Evolutionary conservation across 2,113 vertebrate species (phyloP).

Genomic region (Dunckerocampus dactyliophorus): DNA sequence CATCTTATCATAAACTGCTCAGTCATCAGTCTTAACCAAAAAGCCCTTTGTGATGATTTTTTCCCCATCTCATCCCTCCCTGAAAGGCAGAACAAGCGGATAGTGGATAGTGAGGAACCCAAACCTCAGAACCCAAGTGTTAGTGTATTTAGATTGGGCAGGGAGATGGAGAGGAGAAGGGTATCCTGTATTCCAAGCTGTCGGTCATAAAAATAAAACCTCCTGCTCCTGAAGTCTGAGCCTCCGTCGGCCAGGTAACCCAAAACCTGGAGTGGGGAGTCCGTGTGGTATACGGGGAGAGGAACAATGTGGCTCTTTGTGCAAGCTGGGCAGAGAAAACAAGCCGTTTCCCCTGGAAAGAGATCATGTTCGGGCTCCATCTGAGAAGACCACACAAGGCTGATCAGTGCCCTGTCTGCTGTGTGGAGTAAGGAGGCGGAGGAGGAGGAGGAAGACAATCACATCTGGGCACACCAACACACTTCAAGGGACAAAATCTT

Average conservation of each 20-base stretch:
- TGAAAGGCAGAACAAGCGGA: conserved; percentile 18
- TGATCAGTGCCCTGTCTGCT: conserved; percentile 63
- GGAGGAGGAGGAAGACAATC: conserved; percentile 41
- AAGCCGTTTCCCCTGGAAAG: conserved; percentile 74
- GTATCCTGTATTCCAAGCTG: conserved; percentile 62
- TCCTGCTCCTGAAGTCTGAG: conserved; percentile 62
- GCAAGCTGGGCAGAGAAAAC: conserved; percentile 68
- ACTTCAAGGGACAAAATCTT: conserved; percentile 34
- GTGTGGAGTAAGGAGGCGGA: conserved; percentile 36
- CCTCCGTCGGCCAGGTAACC: conserved; percentile 67
- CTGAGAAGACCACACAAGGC: conserved; percentile 74
- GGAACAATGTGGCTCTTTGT: conserved; percentile 75
- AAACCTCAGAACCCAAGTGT: conserved; percentile 36
- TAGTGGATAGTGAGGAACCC: conserved; percentile 31
- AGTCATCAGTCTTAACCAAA: conserved; percentile 17
- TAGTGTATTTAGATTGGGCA: conserved; percentile 59
- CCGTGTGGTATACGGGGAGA: conserved; percentile 68
- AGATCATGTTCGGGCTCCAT: conserved; percentile 72
- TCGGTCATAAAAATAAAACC: conserved; percentile 53
- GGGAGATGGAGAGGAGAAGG: conserved; percentile 38
- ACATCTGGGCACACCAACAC: conserved; percentile 48
- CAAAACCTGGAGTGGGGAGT: conserved; percentile 68
- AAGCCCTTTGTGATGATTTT: conserved; percentile 2
- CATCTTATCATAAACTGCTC: background rate
- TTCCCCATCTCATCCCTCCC: conserved; percentile 35